Conservation (phyloP, 2,888 invertebrate species). For the Sphinx pinastri region DNA sequence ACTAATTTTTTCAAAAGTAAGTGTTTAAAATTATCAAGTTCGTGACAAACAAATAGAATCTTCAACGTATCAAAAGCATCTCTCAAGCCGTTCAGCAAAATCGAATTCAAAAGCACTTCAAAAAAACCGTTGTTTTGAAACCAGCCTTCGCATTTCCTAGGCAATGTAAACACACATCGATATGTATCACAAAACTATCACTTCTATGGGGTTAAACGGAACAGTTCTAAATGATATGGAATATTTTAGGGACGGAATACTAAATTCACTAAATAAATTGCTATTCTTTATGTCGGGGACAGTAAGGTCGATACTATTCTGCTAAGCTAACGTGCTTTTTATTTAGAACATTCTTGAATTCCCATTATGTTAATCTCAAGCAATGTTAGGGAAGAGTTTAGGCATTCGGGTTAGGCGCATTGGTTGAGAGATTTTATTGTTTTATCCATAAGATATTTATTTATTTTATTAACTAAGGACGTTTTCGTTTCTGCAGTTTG, state of each 20-base stretch:
- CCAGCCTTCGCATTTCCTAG: neutral
- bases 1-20: too few relatives aligned
- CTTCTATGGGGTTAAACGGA: constrained; percentile 5
- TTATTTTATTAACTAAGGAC: neutral
- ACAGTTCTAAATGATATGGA: too few relatives aligned
- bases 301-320: too few relatives aligned
- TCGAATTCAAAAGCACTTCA: constrained; percentile 18
- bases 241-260: too few relatives aligned
- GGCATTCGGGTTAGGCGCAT: constrained; percentile 19
- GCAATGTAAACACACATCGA: constrained; percentile 5
- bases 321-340: neutral
- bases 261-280: too few relatives aligned
- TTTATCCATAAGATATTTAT: neutral
- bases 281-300: too few relatives aligned
- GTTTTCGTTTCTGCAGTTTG: neutral
- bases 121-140: constrained; percentile 5
- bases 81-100: constrained; percentile 15
- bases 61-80: neutral
- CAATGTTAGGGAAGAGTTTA: constrained; percentile 18
- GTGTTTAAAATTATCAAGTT: neutral
- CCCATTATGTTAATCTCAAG: neutral
- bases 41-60: neutral
- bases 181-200: constrained; percentile 15
- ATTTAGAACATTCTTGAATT: neutral
- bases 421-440: neutral